A percentile compares a stretch with the other conserved stretches of the same genome.
These are phyloP conservation scores for Cephus pygmeus DNA, from an alignment of 2,888 invertebrate species.

Conservation along the genomic window DNA sequence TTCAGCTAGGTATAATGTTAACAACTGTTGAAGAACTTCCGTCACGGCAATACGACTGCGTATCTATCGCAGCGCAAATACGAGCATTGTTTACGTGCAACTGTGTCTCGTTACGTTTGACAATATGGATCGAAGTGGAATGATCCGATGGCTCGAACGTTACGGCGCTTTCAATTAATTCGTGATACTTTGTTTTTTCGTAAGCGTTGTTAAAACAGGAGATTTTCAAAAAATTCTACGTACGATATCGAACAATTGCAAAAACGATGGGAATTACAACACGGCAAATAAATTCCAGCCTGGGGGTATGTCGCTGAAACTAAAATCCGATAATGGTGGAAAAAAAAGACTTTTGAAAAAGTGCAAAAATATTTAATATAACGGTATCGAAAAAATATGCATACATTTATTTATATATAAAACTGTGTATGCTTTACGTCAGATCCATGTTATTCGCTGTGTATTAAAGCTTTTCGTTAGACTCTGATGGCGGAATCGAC, in stretches of 20 bases:
- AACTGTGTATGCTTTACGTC: neutral
- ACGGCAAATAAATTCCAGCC: neutral
- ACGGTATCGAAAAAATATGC: neutral
- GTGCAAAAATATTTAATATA: neutral
- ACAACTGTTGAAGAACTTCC: neutral
- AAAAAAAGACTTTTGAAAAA: neutral
- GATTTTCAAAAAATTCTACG: neutral
- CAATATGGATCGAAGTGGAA: neutral
- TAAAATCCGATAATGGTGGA: neutral
- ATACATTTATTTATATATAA: neutral
- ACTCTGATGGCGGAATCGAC: neutral
- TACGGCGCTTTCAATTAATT: neutral
- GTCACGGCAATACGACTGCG: neutral
- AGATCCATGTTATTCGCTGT: neutral
- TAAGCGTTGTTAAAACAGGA: neutral
- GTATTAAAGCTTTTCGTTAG: neutral
- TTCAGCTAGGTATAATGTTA: neutral
- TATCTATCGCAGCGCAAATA: neutral
- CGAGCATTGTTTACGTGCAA: neutral
- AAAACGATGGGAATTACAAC: neutral
- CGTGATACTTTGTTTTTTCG: neutral
- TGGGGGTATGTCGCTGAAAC: neutral
- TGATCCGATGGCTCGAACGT: neutral
- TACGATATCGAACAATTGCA: too few relatives aligned
- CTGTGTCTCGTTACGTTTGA: neutral